Base-by-base conservation (phyloP, 2,888 invertebrate genomes). In the Polyploca ridens region DNA sequence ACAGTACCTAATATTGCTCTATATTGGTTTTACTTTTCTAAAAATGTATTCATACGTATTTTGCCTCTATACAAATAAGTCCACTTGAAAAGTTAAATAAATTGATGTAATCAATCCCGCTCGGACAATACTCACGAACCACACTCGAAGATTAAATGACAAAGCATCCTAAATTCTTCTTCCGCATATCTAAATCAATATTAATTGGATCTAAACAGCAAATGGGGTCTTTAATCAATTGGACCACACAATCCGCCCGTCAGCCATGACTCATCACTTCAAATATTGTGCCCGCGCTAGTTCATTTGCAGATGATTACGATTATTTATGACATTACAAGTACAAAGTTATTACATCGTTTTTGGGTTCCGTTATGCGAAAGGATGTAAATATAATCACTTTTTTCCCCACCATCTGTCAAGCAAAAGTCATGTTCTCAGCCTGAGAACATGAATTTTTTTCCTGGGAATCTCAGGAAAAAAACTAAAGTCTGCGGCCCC, bases 151-250 rank as follows among this genome's bases (percentile, higher is more conserved):
- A 41, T 61, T 16, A 41, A 61, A 61, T 61, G 16, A 16, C 41
- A 60, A 61, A 63, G 41, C 35, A 73, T 71, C 65, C 64, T 65
- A 73, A 76, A 75, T 74, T 72, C 58, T 19, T 63, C 73, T 77
- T 78, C 74, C 67, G 72, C 71, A 68, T 78, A 58, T 67, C 63
- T 72, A 70, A 81, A 85, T 81, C 81, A 79, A 81, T 81, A 78
- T 76, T 80, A 83, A 85, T 85, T 83, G 78, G 66, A 65, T 59
- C 62, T 68, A 69, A 75, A 70, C 64, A 66, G 69, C 64, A 59
- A 16, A 69, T 64, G 71, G 74, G 62, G 68, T 74, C 76, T 78
- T 75, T 78, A 69, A 73, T 72, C 78, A 82, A 80, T 81, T 81
- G 76, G 49, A 66, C 69, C 62, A 67, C 63, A 66, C 65, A 67